phyloP scores from a whole-genome alignment of 2,888 invertebrate genomes.

The Spicauda simplicius region DNA sequence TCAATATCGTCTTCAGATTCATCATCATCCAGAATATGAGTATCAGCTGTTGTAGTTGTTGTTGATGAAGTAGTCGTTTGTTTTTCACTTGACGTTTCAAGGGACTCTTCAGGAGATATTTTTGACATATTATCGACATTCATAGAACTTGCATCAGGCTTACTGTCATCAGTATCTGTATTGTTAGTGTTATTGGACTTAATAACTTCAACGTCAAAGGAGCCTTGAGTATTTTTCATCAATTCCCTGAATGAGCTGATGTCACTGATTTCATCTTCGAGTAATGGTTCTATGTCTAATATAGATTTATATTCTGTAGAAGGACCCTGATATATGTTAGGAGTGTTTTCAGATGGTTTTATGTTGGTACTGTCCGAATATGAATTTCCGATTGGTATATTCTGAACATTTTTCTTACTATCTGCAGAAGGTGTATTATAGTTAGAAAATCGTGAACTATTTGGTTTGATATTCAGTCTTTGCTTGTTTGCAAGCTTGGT shows the following conservation, averaged over 20 bases:
- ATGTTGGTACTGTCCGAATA: slow-evolving; percentile 53
- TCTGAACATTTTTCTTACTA: slow-evolving; percentile 47
- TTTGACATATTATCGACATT: slow-evolving; percentile 68
- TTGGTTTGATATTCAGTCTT: slow-evolving; percentile 70
- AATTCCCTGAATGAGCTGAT: slow-evolving; percentile 76
- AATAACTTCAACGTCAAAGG: slow-evolving; percentile 83
- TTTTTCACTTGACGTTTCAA: slow-evolving; percentile 39
- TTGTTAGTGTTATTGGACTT: slow-evolving; percentile 67
- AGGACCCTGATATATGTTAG: slow-evolving; percentile 57
- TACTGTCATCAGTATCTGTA: slow-evolving; percentile 62
- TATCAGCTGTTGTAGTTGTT: slow-evolving; percentile 50
- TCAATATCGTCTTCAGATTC: slow-evolving; percentile 59
- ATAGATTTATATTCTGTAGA: slow-evolving; percentile 80
- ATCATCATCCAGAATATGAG: slow-evolving; percentile 50
- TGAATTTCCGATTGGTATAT: slow-evolving; percentile 48
- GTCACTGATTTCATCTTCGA: slow-evolving; percentile 85
- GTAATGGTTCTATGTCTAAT: slow-evolving; percentile 83
- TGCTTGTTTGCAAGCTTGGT: slow-evolving; percentile 67
- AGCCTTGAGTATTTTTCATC: slow-evolving; percentile 75
- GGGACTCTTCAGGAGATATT: slow-evolving; percentile 40
- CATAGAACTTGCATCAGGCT: slow-evolving; percentile 75
- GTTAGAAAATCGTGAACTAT: slow-evolving; percentile 58
- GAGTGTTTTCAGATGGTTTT: slow-evolving; percentile 54
- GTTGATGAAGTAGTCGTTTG: slow-evolving; percentile 44
- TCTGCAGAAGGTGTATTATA: slow-evolving; percentile 52